These are phyloP conservation scores for Portunus trituberculatus DNA, from an alignment of 1,140 invertebrate genomes.

Conservation along the genomic window DNA sequence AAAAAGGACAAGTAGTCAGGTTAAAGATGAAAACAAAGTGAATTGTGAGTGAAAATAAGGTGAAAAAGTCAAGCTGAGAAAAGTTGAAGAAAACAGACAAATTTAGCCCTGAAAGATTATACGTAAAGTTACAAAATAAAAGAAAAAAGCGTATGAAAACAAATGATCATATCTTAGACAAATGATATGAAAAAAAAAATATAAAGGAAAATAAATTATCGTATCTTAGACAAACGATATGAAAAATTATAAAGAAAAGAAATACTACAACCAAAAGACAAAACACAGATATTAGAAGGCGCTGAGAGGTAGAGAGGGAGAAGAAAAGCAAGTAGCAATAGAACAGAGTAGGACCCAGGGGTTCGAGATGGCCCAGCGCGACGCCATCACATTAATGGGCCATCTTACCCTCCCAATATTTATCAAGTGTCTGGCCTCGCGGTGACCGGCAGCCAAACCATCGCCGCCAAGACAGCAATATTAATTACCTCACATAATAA, in stretches of 20 bases:
- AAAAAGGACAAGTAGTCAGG: not conserved
- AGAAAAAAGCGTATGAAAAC: no score
- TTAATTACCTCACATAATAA: conserved; percentile 57
- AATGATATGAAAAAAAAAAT: no score
- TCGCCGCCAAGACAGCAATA: conserved; percentile 53
- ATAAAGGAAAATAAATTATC: no score
- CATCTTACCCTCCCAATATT: conserved; percentile 9
- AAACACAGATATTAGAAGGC: not conserved
- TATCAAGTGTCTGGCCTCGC: conserved; percentile 47
- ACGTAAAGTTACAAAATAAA: no score
- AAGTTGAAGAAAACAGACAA: not conserved
- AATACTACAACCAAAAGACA: no score
- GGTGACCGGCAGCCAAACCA: conserved; percentile 54
- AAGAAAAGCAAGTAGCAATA: not conserved
- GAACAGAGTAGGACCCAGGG: not conserved
- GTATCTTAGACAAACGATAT: no score
- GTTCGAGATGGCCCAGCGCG: not conserved
- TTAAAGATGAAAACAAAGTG: no score
- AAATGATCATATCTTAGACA: no score
- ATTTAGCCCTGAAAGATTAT: not conserved
- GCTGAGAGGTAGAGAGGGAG: not conserved
- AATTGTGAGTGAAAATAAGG: not conserved
- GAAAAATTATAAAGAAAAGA: no score
- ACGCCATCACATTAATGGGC: conserved; percentile 17
- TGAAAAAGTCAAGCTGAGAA: not conserved